Evolutionary conservation across 2,888 invertebrate species (phyloP).

Genomic region (Flexamia atlantica): DNA sequence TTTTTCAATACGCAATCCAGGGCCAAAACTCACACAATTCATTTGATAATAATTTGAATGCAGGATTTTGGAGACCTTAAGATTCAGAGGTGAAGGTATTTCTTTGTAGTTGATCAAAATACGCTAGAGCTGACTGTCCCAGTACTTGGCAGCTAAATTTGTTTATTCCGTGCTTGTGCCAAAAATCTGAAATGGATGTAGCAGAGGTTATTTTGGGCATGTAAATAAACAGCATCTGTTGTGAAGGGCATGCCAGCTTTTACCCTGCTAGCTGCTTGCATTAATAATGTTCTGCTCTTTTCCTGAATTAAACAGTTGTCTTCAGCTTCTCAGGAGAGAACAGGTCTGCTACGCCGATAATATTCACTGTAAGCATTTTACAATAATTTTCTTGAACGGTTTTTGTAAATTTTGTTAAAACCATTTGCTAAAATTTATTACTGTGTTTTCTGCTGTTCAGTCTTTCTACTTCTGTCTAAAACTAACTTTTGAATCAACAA

Average conservation of each 20-base stretch:
- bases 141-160: conserved; percentile 15
- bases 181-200: not conserved
- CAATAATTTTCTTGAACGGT: not conserved
- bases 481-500: too few species aligned
- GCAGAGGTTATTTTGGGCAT: conserved; percentile 25
- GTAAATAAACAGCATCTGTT: conserved; percentile 44
- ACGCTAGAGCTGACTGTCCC: not conserved
- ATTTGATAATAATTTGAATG: too few species aligned
- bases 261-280: not conserved
- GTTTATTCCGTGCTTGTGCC: conserved; percentile 17
- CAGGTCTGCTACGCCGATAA: not conserved
- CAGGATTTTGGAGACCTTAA: too few species aligned
- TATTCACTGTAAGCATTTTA: not conserved
- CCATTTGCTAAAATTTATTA: too few species aligned
- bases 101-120: not conserved
- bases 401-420: too few species aligned
- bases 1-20: too few species aligned
- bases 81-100: too few species aligned
- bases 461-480: too few species aligned
- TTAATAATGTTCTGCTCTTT: not conserved
- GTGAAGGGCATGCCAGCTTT: conserved; percentile 10
- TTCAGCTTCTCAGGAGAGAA: not conserved
- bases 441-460: too few species aligned
- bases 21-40: too few species aligned
- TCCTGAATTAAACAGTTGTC: not conserved